These are phyloP conservation scores for Epistrophe grossulariae DNA, from an alignment of 2,888 invertebrate genomes.

Conservation along the genomic window DNA sequence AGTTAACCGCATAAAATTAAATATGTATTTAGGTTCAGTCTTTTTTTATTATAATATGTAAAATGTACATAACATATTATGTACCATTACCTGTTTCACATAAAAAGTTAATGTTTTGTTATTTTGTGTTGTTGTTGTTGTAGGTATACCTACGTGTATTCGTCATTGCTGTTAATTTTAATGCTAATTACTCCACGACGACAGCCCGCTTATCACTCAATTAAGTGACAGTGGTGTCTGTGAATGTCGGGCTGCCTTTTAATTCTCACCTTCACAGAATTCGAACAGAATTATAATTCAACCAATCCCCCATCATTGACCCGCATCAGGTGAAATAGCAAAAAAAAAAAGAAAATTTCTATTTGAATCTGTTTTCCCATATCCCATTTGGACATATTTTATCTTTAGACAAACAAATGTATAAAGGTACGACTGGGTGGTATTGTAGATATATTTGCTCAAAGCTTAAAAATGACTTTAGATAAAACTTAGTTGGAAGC, in stretches of 20 bases:
- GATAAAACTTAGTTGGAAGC: too few species aligned
- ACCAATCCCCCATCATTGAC: slow-evolving; percentile 54
- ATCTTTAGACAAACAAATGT: too few species aligned
- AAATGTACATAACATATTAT: not conserved
- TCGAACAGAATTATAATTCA: slow-evolving; percentile 13
- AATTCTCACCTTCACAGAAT: not conserved
- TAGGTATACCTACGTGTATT: not conserved
- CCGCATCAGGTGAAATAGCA: slow-evolving; percentile 1
- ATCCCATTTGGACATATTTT: not conserved
- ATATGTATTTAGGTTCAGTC: slow-evolving; percentile 61
- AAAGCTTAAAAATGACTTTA: too few species aligned
- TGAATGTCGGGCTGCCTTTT: slow-evolving; percentile 15
- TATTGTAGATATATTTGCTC: too few species aligned
- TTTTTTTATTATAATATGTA: not conserved
- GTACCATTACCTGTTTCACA: not conserved
- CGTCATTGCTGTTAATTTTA: slow-evolving; percentile 50
- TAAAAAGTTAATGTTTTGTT: slow-evolving; percentile 1
- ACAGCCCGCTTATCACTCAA: slow-evolving; percentile 55
- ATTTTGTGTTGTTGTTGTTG: not conserved
- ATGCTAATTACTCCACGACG: slow-evolving; percentile 57
- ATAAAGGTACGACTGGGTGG: too few species aligned
- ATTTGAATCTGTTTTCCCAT: not conserved
- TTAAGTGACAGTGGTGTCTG: slow-evolving; percentile 46
- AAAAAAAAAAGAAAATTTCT: not conserved
- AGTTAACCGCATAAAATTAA: slow-evolving; percentile 59